Conservation (phyloP, 1,140 invertebrate species). For the Bombus balteatus region DNA sequence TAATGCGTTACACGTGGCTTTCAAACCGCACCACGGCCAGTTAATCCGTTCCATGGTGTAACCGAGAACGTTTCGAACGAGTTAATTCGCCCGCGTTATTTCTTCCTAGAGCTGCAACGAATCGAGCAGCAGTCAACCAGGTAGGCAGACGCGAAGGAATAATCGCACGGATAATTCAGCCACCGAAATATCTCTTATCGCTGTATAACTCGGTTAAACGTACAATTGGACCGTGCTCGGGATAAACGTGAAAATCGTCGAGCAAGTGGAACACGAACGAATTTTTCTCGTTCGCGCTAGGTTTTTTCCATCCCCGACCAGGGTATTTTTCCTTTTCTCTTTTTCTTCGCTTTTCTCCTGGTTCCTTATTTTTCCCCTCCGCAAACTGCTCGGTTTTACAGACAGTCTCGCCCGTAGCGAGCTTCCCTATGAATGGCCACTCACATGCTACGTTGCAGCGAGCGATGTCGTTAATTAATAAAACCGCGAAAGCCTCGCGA, state of each 20-base stretch:
- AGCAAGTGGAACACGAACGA: background rate
- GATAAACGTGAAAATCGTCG: slow-evolving; percentile 4
- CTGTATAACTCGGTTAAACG: slow-evolving; percentile 48
- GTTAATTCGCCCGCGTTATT: slow-evolving; percentile 23
- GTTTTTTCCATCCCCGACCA: background rate
- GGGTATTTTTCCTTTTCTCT: background rate
- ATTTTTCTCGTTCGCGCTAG: background rate
- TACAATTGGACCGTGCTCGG: slow-evolving; percentile 21
- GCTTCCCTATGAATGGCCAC: background rate
- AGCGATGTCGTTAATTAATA: slow-evolving; percentile 58
- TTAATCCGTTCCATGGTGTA: slow-evolving; percentile 42
- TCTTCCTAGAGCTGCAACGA: slow-evolving; percentile 4
- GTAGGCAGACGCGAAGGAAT: background rate
- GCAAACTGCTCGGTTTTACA: background rate
- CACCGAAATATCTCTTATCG: slow-evolving; percentile 40
- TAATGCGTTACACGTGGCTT: slow-evolving; percentile 38
- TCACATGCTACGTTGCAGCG: background rate
- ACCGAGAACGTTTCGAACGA: slow-evolving; percentile 13
- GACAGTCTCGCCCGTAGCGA: background rate
- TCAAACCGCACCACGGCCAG: slow-evolving; percentile 21
- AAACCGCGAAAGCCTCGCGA: slow-evolving; percentile 5
- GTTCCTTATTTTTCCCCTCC: background rate
- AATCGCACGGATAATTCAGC: slow-evolving; percentile 30
- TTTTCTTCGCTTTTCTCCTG: background rate
- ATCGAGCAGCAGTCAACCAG: background rate